phyloP scores from a whole-genome alignment of 2,888 invertebrate species.

The Ectobius pallidus region DNA sequence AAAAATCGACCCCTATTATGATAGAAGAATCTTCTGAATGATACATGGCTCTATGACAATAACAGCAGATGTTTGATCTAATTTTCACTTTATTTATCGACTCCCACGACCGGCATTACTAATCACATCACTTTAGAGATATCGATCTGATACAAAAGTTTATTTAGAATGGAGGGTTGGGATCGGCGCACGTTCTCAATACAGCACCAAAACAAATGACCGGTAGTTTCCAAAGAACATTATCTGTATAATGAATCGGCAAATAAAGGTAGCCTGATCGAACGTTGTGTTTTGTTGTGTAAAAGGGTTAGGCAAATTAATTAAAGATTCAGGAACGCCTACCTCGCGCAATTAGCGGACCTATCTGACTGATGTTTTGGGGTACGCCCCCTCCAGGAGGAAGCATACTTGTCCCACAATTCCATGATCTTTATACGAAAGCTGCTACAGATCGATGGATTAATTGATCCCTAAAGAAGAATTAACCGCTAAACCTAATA shows the following conservation, averaged over 20 bases:
- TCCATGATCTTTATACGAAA: neutral
- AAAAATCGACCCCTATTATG: too few species aligned
- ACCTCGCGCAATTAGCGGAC: neutral
- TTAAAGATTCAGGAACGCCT: conserved; percentile 12
- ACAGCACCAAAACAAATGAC: too few species aligned
- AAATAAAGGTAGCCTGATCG: neutral
- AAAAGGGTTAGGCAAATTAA: neutral
- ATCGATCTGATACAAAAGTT: too few species aligned
- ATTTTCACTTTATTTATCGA: too few species aligned
- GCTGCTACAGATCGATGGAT: neutral
- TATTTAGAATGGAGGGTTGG: too few species aligned
- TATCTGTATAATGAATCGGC: neutral
- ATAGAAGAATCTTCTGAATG: too few species aligned
- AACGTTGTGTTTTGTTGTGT: neutral
- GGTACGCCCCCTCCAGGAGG: neutral
- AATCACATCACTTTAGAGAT: too few species aligned
- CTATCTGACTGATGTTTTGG: neutral
- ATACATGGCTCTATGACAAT: too few species aligned
- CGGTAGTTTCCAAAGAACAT: neutral
- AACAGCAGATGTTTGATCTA: too few species aligned
- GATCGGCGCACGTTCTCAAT: too few species aligned
- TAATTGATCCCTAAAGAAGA: neutral
- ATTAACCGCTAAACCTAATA: neutral
- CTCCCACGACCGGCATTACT: too few species aligned
- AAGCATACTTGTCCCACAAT: neutral